A percentile compares a stretch with the other conserved stretches of the same genome.
phyloP scores from a whole-genome alignment of 2,113 vertebrate species.

The Lethenteron reissneri region DNA sequence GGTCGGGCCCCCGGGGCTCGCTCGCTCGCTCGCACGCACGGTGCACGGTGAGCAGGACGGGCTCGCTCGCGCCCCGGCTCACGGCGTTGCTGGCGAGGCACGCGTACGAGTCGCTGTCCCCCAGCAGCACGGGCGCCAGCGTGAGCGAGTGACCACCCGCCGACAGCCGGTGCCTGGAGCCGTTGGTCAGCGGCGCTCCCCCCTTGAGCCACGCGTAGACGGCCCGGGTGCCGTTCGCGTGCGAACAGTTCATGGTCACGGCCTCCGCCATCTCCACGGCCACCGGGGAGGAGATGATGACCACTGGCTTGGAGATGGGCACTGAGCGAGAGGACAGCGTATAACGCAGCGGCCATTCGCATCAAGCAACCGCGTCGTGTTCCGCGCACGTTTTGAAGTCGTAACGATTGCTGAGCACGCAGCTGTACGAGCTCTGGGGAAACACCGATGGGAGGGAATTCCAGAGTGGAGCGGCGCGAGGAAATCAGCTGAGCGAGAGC shows the following conservation, averaged over 20 bases:
- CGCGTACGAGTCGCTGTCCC: slow-evolving; percentile 4
- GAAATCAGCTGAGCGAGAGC: too few species aligned
- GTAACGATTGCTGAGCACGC: too few species aligned
- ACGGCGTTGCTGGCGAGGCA: not conserved
- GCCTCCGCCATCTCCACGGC: slow-evolving; percentile 3
- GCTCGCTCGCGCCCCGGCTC: slow-evolving; percentile 1
- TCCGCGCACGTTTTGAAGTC: too few species aligned
- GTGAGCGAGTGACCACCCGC: not conserved
- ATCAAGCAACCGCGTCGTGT: too few species aligned
- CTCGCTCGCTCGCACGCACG: not conserved
- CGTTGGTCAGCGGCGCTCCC: not conserved
- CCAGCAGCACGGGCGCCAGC: not conserved
- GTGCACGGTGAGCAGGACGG: slow-evolving; percentile 4
- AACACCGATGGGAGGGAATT: too few species aligned
- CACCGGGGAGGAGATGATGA: not conserved
- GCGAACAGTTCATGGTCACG: not conserved
- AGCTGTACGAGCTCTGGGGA: too few species aligned
- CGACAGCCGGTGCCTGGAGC: not conserved
- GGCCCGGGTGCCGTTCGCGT: not conserved
- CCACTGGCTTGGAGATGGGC: not conserved
- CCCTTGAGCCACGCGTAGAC: slow-evolving; percentile 4
- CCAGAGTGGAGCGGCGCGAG: too few species aligned
- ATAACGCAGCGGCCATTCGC: too few species aligned
- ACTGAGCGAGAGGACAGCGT: not conserved
- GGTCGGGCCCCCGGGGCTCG: too few species aligned